phyloP scores from a whole-genome alignment of 35 echinoderm and acorn worm genomes.

The Hemicentrotus pulcherrimus region DNA sequence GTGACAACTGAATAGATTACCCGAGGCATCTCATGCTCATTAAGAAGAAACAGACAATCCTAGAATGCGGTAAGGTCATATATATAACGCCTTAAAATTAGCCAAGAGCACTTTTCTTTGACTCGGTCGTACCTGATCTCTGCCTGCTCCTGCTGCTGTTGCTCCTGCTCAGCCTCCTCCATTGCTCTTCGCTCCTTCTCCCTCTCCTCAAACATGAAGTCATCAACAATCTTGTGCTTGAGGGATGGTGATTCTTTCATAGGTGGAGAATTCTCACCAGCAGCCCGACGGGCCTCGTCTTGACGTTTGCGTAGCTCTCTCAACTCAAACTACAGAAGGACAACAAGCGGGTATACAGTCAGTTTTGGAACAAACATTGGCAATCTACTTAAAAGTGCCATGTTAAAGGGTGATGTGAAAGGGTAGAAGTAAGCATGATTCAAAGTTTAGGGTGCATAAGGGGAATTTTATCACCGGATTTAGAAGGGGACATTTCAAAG shows the following conservation, averaged over 20 bases:
- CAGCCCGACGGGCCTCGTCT: constrained; percentile 71
- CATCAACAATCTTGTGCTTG: constrained; percentile 91
- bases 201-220: constrained; percentile 79
- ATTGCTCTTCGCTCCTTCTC: constrained; percentile 75
- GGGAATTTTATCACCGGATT: neutral
- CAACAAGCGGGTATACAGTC: neutral
- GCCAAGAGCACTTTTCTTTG: no score
- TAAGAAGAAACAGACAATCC: no score
- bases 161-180: constrained; percentile 65
- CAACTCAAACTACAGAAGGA: constrained; percentile 78
- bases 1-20: no score
- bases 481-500: neutral
- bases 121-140: constrained; percentile 50
- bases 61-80: no score
- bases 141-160: constrained; percentile 59
- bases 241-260: constrained; percentile 91
- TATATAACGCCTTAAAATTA: no score
- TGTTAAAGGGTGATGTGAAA: neutral
- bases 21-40: no score
- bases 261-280: constrained; percentile 76
- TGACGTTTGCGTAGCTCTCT: constrained; percentile 80
- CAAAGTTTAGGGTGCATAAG: neutral
- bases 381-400: neutral
- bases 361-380: neutral
- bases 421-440: neutral